Percentiles rank a stretch among this genome's conserved stretches.
Evolutionary conservation across 2,797 vertebrate species (phyloP).

Genomic region (Rhinophrynus dorsalis): DNA sequence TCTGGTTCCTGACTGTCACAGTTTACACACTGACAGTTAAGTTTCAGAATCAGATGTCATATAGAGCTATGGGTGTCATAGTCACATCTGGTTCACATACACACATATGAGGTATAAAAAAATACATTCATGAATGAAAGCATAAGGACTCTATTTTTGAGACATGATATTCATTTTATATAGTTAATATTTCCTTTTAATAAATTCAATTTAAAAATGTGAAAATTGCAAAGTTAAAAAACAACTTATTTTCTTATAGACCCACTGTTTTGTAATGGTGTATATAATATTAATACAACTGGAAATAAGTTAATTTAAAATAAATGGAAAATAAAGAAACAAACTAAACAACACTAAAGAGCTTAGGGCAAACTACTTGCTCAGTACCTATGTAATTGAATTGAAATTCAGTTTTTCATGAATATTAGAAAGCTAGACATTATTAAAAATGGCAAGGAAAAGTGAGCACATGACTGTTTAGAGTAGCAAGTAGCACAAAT

Average conservation of each 20-base stretch:
- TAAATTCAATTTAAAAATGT: too few species aligned
- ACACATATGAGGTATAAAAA: too few species aligned
- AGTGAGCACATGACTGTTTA: slow-evolving; percentile 74
- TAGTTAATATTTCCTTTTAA: too few species aligned
- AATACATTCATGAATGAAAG: too few species aligned
- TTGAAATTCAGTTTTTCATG: slow-evolving; percentile 78
- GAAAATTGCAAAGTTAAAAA: too few species aligned
- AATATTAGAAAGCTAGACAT: slow-evolving; percentile 74
- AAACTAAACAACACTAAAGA: slow-evolving; percentile 76
- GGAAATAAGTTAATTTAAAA: slow-evolving; percentile 21
- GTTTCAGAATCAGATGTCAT: too few species aligned
- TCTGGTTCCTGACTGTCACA: too few species aligned
- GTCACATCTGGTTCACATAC: too few species aligned
- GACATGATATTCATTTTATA: too few species aligned
- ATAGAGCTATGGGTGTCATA: too few species aligned
- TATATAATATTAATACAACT: slow-evolving; percentile 8
- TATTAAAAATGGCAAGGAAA: slow-evolving; percentile 75
- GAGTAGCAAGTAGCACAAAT: slow-evolving; percentile 75
- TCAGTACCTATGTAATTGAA: slow-evolving; percentile 72
- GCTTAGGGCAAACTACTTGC: slow-evolving; percentile 72
- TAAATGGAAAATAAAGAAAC: slow-evolving; percentile 56
- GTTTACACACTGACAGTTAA: too few species aligned
- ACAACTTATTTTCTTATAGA: background rate
- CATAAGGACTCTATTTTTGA: too few species aligned
- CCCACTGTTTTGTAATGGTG: background rate